Evolutionary conservation across 30 jellyfish, hydroid and myxozoan genomes (phyloP), one percentile per base, ranked within the genome.

Genomic region (Nemopilema nomurai): DNA sequence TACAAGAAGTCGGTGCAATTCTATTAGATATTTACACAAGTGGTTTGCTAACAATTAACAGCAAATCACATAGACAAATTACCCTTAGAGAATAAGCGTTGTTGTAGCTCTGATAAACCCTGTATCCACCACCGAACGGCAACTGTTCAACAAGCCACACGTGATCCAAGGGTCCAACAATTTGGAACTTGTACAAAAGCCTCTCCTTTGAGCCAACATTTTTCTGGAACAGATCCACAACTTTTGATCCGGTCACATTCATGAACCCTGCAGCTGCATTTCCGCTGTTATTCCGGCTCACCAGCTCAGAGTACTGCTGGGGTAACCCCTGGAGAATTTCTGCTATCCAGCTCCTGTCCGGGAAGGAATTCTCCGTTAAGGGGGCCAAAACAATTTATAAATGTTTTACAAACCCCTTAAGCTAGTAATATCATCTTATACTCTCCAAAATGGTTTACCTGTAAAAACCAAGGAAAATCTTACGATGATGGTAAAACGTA

Each of bases 1-100:
- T n/a, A n/a, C n/a, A n/a, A n/a, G n/a, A n/a, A n/a, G n/a, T n/a
- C n/a, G n/a, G n/a, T n/a, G n/a, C n/a, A n/a, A n/a, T n/a, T n/a
- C n/a, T n/a, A n/a, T n/a, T n/a, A n/a, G n/a, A n/a, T n/a, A n/a
- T n/a, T n/a, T n/a, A n/a, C n/a, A n/a, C n/a, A n/a, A n/a, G n/a
- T n/a, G n/a, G n/a, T n/a, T n/a, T n/a, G n/a, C n/a, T n/a, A n/a
- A n/a, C n/a, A n/a, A n/a, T n/a, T n/a, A n/a, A n/a, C n/a, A 41
- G 13, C 57, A 41, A 41, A 41, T 41, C 57, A 13, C 13, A 13
- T 41, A 3, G 13, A 13, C 57, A 41, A 85, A 51, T 74, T 20
- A 88, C 94, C 72, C 75, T 74, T 28, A 85, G 62, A 1, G 94
- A 85, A 41, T 74, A 85, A 1, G 94, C 90, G 24, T 76, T 71